These are phyloP conservation scores for Tinea semifulvella DNA, from an alignment of 2,888 invertebrate genomes.

Conservation along the genomic window DNA sequence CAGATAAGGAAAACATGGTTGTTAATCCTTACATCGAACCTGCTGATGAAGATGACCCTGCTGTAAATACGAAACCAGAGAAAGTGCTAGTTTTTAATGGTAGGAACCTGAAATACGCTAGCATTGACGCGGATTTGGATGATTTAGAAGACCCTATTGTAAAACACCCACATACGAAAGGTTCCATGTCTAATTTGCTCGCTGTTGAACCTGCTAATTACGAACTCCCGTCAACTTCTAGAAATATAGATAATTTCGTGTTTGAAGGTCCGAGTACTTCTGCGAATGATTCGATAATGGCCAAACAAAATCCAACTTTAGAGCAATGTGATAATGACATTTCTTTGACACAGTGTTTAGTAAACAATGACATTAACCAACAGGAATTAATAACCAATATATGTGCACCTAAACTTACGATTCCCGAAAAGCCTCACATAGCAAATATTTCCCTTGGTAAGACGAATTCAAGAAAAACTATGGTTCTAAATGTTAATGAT, in stretches of 20 bases:
- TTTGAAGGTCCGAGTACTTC: not conserved
- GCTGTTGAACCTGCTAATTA: not conserved
- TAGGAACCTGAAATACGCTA: slow-evolving; percentile 26
- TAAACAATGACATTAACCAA: not conserved
- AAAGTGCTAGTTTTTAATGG: slow-evolving; percentile 52
- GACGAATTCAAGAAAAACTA: too few relatives aligned
- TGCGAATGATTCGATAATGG: not conserved
- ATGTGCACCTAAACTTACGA: not conserved
- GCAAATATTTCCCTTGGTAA: too few relatives aligned
- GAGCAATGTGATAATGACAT: slow-evolving; percentile 7
- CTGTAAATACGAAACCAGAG: slow-evolving; percentile 34
- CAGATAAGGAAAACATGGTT: slow-evolving; percentile 51
- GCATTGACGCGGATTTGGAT: slow-evolving; percentile 26
- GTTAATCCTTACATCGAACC: slow-evolving; percentile 42
- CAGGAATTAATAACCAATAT: not conserved
- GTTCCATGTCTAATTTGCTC: not conserved
- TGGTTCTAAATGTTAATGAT: slow-evolving; percentile 38
- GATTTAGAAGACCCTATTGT: slow-evolving; percentile 23
- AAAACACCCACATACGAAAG: slow-evolving; percentile 21
- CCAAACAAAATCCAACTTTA: not conserved
- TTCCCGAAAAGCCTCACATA: too few relatives aligned
- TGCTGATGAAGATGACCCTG: slow-evolving; percentile 36
- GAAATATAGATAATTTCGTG: not conserved
- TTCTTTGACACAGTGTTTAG: slow-evolving; percentile 11
- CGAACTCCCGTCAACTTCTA: slow-evolving; percentile 1